Evolutionary conservation across 1,140 invertebrate species (phyloP).

Genomic region (Diabrotica virgifera): DNA sequence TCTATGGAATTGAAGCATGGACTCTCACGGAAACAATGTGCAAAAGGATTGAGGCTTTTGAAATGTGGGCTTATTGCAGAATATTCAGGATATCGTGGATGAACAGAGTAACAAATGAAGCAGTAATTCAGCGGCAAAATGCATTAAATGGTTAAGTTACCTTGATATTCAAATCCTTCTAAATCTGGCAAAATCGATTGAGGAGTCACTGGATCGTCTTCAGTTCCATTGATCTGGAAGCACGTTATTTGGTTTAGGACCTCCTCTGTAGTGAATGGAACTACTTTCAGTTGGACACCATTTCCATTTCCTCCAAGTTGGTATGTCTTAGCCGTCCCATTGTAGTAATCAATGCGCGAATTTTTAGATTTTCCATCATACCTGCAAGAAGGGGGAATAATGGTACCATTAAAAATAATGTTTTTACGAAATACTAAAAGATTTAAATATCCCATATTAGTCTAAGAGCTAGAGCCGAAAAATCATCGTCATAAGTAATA

Average conservation of each 20-base stretch:
- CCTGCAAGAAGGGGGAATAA: constrained; percentile 38
- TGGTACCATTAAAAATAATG: background rate
- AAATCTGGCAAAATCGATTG: constrained; percentile 84
- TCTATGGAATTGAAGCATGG: too few species aligned
- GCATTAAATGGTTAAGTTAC: constrained; percentile 49
- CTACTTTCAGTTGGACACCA: constrained; percentile 80
- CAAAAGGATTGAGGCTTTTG: too few species aligned
- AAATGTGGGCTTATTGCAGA: too few species aligned
- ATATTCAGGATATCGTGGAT: too few species aligned
- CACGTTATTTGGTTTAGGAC: constrained; percentile 72
- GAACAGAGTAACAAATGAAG: too few species aligned
- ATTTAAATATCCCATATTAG: too few species aligned
- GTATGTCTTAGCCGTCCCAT: constrained; percentile 86
- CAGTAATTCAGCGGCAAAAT: too few species aligned
- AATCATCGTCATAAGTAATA: too few species aligned
- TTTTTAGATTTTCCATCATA: constrained; percentile 65
- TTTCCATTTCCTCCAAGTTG: constrained; percentile 63
- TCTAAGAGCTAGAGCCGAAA: too few species aligned
- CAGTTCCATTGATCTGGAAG: constrained; percentile 79
- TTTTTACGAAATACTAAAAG: background rate
- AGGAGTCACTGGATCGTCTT: constrained; percentile 58
- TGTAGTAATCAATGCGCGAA: constrained; percentile 94
- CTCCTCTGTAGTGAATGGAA: constrained; percentile 77
- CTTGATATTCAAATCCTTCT: constrained; percentile 65
- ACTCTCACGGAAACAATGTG: too few species aligned